Conservation (phyloP, 2,888 invertebrate genomes). For the Caenorhabditis afra region DNA sequence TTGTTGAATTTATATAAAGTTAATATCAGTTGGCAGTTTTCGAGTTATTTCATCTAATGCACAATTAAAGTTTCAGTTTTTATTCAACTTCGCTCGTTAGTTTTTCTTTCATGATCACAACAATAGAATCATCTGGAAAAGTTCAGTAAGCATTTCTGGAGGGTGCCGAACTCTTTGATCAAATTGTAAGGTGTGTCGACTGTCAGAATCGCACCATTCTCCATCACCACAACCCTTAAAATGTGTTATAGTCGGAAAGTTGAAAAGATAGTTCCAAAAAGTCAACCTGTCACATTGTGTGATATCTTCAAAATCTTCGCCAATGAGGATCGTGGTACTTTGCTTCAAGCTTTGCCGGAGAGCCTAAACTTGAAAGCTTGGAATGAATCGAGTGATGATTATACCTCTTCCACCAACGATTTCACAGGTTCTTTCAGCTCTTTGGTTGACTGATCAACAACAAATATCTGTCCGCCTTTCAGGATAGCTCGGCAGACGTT, state of each 20-base stretch:
- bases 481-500: slow-evolving; percentile 82
- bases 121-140: slow-evolving; percentile 4
- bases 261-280: background rate
- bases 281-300: slow-evolving; percentile 87
- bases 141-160: slow-evolving; percentile 48
- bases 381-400: background rate
- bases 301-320: slow-evolving; percentile 93
- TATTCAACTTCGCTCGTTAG: slow-evolving; percentile 9
- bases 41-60: too few species aligned
- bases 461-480: slow-evolving; percentile 82
- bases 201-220: slow-evolving; percentile 51
- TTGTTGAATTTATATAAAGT: too few species aligned
- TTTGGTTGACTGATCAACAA: slow-evolving; percentile 84
- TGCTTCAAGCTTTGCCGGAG: slow-evolving; percentile 86
- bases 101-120: background rate
- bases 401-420: slow-evolving; percentile 82
- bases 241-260: background rate
- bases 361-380: slow-evolving; percentile 15
- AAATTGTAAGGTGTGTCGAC: slow-evolving; percentile 35
- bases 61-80: too few species aligned
- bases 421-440: slow-evolving; percentile 81
- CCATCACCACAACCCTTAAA: slow-evolving; percentile 46
- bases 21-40: too few species aligned
- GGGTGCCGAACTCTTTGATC: slow-evolving; percentile 40
- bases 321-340: slow-evolving; percentile 84